phyloP scores from a whole-genome alignment of 2,797 vertebrate species.

The Alca torda region DNA sequence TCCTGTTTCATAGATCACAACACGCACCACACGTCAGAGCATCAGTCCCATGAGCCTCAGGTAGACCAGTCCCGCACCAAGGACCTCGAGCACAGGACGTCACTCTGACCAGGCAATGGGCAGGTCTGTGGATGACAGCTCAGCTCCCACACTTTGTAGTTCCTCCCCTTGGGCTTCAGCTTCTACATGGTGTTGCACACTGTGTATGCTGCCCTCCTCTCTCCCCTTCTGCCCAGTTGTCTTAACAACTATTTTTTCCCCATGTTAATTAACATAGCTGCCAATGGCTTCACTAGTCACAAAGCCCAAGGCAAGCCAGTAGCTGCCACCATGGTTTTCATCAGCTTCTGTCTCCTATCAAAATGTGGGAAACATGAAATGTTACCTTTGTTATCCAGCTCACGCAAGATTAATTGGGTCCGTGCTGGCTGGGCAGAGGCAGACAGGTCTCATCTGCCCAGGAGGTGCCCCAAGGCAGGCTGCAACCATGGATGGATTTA shows the following conservation, averaged over 20 bases:
- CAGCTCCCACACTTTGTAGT: background rate
- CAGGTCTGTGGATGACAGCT: background rate
- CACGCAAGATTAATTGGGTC: background rate
- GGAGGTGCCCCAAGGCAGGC: background rate
- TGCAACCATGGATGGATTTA: background rate
- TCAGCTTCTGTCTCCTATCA: background rate
- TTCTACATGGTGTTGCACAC: background rate
- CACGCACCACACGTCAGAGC: accelerated
- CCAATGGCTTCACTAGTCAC: background rate
- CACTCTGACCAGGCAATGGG: accelerated
- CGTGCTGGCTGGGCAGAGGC: background rate
- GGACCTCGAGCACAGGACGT: background rate
- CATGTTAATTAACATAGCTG: background rate
- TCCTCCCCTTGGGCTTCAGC: background rate
- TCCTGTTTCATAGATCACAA: background rate
- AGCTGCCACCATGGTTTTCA: background rate
- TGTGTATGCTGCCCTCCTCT: background rate
- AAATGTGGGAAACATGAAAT: background rate
- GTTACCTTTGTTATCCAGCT: background rate
- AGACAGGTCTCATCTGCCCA: background rate
- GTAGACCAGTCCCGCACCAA: background rate
- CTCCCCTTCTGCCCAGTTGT: background rate
- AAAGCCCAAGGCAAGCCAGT: background rate
- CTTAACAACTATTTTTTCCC: background rate
- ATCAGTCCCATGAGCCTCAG: background rate